Evolutionary conservation across 1,140 invertebrate species (phyloP), one percentile per base, ranked within the genome.

Genomic region (Caenorhabditis remanei): DNA sequence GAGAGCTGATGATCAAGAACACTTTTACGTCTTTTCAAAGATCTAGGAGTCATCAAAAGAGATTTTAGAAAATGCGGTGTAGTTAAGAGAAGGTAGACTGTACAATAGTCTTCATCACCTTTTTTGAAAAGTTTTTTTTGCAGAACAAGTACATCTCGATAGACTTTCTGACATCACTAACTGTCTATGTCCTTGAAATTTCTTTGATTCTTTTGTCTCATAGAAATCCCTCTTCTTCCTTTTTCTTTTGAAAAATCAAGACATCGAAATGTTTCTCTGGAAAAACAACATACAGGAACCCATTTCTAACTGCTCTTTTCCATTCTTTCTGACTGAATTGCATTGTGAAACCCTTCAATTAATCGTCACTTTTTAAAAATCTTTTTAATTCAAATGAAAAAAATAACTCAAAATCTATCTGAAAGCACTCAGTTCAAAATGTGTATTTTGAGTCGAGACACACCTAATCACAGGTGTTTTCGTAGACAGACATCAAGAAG

Each of bases 391-490:
- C 46, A 41, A 43, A 21, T 9, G 9, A 24, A 24, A 24, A n/a
- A n/a, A n/a, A n/a, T n/a, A 14, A 3, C 50, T 16, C 11, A 11
- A 53, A 9, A 53, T 53, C 50, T 58, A n/a, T 19, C 55, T 19
- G 61, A 21, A 71, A 32, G 65, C 46, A 71, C 65, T 71, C 41
- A 43, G 65, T 71, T n/a, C 65, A 46, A 46, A 71, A 71, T 71
- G 65, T 71, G 65, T 71, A 71, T 71, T 71, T 71, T 71, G 65
- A 46, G 65, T 43, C 41, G 41, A 71, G 65, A 46, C 65, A 71
- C 65, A 71, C 13, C 65, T 71, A 71, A 71, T 71, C 65, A 71
- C 65, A 71, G 65, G 46, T 79, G 71, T 50, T 79, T 79, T 79
- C 46, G 43, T 24, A 79, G 71, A 79, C 71, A 50, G 71, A 50